A percentile compares a stretch with the other conserved stretches of the same genome.
Conservation (phyloP, 2,113 vertebrate genomes). For the Porphyrio hochstetteri region DNA sequence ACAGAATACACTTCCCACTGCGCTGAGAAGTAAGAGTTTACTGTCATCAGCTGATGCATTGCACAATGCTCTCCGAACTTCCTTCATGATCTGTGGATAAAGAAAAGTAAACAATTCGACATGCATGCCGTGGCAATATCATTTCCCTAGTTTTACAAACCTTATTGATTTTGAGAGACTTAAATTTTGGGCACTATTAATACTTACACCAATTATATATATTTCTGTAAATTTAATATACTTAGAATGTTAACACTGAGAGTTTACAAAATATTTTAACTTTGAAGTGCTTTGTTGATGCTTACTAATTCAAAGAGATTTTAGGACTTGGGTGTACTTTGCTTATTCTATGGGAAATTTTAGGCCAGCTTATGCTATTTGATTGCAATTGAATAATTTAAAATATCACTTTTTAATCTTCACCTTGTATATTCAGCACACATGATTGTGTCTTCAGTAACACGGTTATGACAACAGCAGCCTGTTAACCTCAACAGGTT, state of each 20-base stretch:
- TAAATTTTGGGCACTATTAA: not conserved
- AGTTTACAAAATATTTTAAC: not conserved
- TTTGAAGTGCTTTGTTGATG: slow-evolving; percentile 4
- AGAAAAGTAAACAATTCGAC: slow-evolving; percentile 65
- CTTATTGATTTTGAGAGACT: slow-evolving; percentile 30
- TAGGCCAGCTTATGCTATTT: not conserved
- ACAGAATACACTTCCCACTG: slow-evolving; percentile 95
- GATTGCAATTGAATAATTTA: not conserved
- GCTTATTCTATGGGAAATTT: not conserved
- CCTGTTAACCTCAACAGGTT: not conserved
- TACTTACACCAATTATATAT: slow-evolving; percentile 10
- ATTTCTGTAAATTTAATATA: slow-evolving; percentile 13
- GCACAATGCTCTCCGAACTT: slow-evolving; percentile 91
- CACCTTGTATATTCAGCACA: not conserved
- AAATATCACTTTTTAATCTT: not conserved
- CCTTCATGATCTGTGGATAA: slow-evolving; percentile 93
- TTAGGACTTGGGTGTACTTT: not conserved
- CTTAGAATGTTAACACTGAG: not conserved
- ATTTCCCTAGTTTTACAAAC: slow-evolving; percentile 60
- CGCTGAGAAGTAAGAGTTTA: slow-evolving; percentile 93
- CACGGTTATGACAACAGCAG: not conserved
- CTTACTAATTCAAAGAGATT: not conserved
- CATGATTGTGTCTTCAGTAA: not conserved
- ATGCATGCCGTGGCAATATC: slow-evolving; percentile 64
- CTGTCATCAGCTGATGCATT: slow-evolving; percentile 93